Evolutionary conservation across 2,888 invertebrate genomes (phyloP).

Genomic region (Lasioglossum malachurum): DNA sequence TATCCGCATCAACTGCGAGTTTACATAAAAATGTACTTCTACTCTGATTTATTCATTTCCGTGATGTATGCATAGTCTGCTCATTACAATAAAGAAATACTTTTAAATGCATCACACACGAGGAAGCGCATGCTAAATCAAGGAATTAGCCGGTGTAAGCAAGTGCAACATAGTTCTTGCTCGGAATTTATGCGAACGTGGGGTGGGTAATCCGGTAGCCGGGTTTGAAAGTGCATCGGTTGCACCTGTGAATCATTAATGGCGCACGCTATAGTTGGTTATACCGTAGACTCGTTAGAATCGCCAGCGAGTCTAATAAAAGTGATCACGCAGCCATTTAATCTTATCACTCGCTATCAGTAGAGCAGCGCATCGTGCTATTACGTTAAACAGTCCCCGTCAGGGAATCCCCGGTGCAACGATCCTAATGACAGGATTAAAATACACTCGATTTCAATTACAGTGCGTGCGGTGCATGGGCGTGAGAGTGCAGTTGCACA

Average conservation of each 20-base stretch:
- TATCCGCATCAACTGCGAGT: neutral
- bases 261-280: neutral
- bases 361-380: constrained; percentile 6
- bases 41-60: neutral
- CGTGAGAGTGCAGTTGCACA: constrained; percentile 32
- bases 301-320: neutral
- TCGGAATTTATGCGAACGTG: neutral
- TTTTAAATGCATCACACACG: neutral
- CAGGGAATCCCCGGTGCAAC: neutral
- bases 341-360: constrained; percentile 35
- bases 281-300: neutral
- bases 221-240: constrained; percentile 10
- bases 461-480: constrained; percentile 45
- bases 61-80: neutral
- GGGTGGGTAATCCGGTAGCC: neutral
- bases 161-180: constrained; percentile 3
- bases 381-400: constrained; percentile 22
- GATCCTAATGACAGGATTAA: constrained; percentile 40
- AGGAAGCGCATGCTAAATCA: neutral
- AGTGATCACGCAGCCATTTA: constrained; percentile 32
- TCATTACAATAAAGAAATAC: neutral
- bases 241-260: constrained; percentile 11
- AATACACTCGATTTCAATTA: constrained; percentile 51
- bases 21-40: neutral
- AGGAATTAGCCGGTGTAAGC: neutral